Evolutionary conservation across 2,888 invertebrate species (phyloP).

Genomic region (Villa cingulata): DNA sequence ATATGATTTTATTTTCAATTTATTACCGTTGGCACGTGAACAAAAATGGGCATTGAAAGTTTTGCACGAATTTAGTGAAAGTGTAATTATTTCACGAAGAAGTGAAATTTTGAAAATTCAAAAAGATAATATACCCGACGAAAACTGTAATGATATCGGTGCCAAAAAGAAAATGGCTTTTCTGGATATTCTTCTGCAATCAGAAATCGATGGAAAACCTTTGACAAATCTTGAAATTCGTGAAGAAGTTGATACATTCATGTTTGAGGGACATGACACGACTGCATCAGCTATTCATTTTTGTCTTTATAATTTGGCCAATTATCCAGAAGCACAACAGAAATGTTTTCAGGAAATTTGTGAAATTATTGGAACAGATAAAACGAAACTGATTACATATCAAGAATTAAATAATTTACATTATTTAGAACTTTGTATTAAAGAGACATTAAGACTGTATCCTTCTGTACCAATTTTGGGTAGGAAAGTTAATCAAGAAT

Average conservation of each 20-base stretch:
- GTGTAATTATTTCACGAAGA: slow-evolving; percentile 39
- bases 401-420: slow-evolving; percentile 68
- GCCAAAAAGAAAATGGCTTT: slow-evolving; percentile 75
- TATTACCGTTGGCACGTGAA: slow-evolving; percentile 43
- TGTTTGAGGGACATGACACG: slow-evolving; percentile 81
- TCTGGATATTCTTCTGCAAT: slow-evolving; percentile 76
- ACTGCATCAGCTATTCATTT: slow-evolving; percentile 79
- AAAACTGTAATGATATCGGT: slow-evolving; percentile 48
- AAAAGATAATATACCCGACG: neutral
- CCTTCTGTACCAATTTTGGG: slow-evolving; percentile 65
- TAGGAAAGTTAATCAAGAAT: slow-evolving; percentile 27
- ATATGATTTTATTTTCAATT: slow-evolving; percentile 31
- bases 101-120: slow-evolving; percentile 21
- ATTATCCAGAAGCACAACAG: slow-evolving; percentile 65
- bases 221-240: slow-evolving; percentile 68
- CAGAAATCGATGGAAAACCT: slow-evolving; percentile 58
- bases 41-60: slow-evolving; percentile 38
- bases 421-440: slow-evolving; percentile 62
- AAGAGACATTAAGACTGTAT: slow-evolving; percentile 63
- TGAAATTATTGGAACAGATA: slow-evolving; percentile 62
- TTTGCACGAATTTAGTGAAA: slow-evolving; percentile 42
- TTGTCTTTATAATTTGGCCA: slow-evolving; percentile 67
- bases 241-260: slow-evolving; percentile 76
- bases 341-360: slow-evolving; percentile 59
- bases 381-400: slow-evolving; percentile 55